Percentiles rank a stretch among this genome's conserved stretches.
These are phyloP conservation scores for Calyptomena viridis DNA, from an alignment of 2,113 vertebrate genomes.

Conservation along the genomic window DNA sequence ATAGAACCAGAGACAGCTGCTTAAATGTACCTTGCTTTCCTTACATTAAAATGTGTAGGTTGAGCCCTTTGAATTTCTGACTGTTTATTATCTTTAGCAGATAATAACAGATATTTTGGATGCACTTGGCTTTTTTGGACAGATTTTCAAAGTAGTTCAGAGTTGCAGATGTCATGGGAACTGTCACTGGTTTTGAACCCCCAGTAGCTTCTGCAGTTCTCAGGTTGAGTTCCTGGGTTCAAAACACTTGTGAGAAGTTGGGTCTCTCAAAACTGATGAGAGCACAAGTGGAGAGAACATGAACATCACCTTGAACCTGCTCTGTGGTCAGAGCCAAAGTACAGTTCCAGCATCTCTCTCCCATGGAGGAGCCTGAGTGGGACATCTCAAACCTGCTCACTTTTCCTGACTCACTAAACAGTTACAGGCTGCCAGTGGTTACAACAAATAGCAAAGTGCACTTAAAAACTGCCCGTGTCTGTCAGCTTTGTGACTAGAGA, in stretches of 20 bases:
- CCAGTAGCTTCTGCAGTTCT: background rate
- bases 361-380: fast-evolving
- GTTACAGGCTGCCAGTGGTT: background rate
- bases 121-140: background rate
- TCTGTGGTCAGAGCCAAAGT: background rate
- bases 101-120: background rate
- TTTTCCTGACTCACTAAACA: fast-evolving
- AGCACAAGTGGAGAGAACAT: background rate
- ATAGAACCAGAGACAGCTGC: background rate
- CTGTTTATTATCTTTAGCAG: background rate
- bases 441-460: background rate
- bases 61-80: background rate
- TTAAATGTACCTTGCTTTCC: background rate
- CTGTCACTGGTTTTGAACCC: background rate
- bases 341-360: background rate
- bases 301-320: background rate
- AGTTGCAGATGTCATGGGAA: background rate
- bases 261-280: background rate
- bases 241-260: background rate
- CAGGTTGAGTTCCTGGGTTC: background rate
- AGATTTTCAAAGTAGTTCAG: background rate
- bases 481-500: background rate
- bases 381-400: background rate
- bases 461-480: background rate
- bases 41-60: background rate